Evolutionary conservation across 2,888 invertebrate species (phyloP), one percentile per base, ranked within the genome.

Genomic region (Clunio marinus): DNA sequence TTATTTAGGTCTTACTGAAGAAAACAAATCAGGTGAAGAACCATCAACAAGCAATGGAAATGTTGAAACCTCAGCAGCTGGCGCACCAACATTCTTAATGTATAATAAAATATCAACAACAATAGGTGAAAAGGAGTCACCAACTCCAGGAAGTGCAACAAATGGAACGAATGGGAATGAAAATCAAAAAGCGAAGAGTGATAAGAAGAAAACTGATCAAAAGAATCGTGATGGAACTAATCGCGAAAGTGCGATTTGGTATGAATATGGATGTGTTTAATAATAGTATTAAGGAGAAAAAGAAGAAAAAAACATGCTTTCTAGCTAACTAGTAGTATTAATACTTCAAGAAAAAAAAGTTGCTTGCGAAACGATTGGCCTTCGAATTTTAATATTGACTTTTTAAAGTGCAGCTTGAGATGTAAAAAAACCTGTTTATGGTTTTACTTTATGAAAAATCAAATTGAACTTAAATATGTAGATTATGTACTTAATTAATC

Each of bases 191-290:
- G n/a, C 62, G 58, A 59, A 65, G 41, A 69, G 66, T 69, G 59
- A 60, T 57, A 69, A 55, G 17, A 69, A 70, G 20, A 67, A 71
- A 58, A 62, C 60, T 59, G 70, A 69, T 58, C 65, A 62, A 45
- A 70, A 69, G 28, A 70, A 68, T 58, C n/a, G n/a, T n/a, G n/a
- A n/a, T n/a, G n/a, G n/a, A n/a, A n/a, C n/a, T n/a, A n/a, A n/a
- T n/a, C 68, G 68, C 10, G 68, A 68, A 27, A 68, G 68, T 41
- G 68, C 68, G 25, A 45, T 68, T 20, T 68, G 68, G 95, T 96
- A 95, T 77, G 96, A 96, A 78, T 96, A 96, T 80, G 96, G 96
- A 73, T 96, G 96, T 81, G 94, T 96, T 69, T 92, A 79, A 69
- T 15, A 35, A 15, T 32, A 4, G 5, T 32, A 32, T 10, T 32